Base-by-base conservation (phyloP, 2,888 invertebrate species). In the Cataglyphis altisquamis region DNA sequence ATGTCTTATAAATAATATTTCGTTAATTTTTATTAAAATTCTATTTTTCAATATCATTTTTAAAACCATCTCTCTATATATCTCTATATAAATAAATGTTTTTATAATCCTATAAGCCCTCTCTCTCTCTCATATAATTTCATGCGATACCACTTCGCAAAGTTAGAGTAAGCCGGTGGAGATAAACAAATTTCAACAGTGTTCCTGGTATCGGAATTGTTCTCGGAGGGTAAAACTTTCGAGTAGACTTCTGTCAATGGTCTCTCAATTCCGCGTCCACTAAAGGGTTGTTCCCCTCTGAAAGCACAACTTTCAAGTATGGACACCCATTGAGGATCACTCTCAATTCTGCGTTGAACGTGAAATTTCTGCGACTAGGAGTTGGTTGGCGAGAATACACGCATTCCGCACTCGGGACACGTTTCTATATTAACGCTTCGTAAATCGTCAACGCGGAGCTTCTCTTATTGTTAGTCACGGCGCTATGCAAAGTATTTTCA, bases 401-500 rank as follows among this genome's bases (percentile, higher is more conserved):
- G 18, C 36, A 39, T 32, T 75, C 15, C n/a, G 18, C 6, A 0
- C 66, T 57, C 29, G 25, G 8, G 10, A 10, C 12, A 32, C 68
- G 57, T 66, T 41, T 66, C 29, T 55, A 55, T 55, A 78, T 78
- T 78, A 78, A 78, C 67, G 67, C 39, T 39, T 66, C 70, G 55
- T 32, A 55, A 32, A 67, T 67, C 39, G 55, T 68, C 67, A 39
- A 39, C 41, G 21, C 12, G 25, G 6, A 6, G 15, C 68, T 64
- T 73, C 32, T 73, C 39, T 77, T 67, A 29, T 25, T 25, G 25
- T 25, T 25, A 25, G 70, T 70, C 66, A 81, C 68, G 85, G 86
- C 67, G 77, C 88, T 89, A 92, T 92, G 89, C 91, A 87, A 86
- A 89, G 90, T 89, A 91, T 92, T 91, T 92, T 88, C 90, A 92